phyloP scores from a whole-genome alignment of 2,113 vertebrate genomes.

The Urocynchramus pylzowi region DNA sequence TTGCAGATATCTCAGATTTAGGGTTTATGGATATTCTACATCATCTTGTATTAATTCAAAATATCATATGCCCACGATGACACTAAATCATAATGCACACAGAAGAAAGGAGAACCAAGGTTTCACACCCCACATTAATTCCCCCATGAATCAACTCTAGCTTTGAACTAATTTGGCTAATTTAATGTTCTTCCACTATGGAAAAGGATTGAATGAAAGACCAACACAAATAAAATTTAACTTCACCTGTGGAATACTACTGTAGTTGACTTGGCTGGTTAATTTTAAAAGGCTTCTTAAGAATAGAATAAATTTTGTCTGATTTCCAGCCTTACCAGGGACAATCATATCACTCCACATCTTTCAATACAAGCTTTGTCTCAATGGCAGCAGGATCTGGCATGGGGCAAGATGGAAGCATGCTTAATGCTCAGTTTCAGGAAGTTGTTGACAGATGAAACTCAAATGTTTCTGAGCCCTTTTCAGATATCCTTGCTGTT shows the following conservation, averaged over 20 bases:
- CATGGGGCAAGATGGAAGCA: background rate
- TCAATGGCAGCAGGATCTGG: background rate
- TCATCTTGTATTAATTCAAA: background rate
- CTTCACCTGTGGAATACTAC: background rate
- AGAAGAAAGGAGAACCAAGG: background rate
- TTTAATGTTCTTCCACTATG: background rate
- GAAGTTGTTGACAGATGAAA: constrained; percentile 25
- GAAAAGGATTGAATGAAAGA: background rate
- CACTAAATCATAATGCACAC: background rate
- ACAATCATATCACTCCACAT: background rate
- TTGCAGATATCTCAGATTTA: background rate
- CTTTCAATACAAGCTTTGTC: background rate
- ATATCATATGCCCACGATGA: background rate
- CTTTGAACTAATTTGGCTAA: background rate
- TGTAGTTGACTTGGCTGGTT: background rate
- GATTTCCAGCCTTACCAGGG: background rate
- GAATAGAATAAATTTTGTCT: background rate
- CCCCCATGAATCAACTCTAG: background rate
- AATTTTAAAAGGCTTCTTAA: background rate
- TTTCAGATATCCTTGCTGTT: background rate
- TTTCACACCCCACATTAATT: background rate
- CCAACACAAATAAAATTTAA: background rate
- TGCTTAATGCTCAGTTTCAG: background rate
- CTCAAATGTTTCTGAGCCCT: constrained; percentile 12
- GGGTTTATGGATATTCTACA: background rate